Evolutionary conservation across 2,888 invertebrate genomes (phyloP).

Genomic region (Pristionchus mayeri): DNA sequence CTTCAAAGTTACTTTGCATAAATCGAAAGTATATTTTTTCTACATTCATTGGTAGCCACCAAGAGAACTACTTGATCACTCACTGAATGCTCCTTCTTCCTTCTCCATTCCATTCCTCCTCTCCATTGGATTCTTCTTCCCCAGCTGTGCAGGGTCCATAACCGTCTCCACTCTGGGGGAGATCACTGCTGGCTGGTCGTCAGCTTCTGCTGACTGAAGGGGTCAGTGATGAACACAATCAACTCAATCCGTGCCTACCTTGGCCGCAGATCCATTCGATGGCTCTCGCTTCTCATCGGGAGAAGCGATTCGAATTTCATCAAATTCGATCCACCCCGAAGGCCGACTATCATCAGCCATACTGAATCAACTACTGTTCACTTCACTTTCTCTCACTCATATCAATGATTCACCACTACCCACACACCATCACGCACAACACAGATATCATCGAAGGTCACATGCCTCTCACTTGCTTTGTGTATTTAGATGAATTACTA

Average conservation of each 20-base stretch:
- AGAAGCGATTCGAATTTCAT: conserved; percentile 55
- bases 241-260: not conserved
- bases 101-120: not conserved
- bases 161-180: conserved; percentile 42
- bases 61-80: no score
- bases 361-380: not conserved
- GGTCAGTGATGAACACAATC: not conserved
- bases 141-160: conserved; percentile 32
- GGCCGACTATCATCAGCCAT: conserved; percentile 38
- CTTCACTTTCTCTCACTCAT: conserved; percentile 8
- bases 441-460: conserved; percentile 45
- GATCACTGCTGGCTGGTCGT: conserved; percentile 25
- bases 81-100: not conserved
- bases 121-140: not conserved
- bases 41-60: no score
- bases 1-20: no score
- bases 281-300: conserved; percentile 31
- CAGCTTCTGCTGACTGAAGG: not conserved
- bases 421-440: not conserved
- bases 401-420: conserved; percentile 7
- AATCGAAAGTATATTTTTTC: no score
- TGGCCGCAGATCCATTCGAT: not conserved
- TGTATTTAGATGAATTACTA: not conserved
- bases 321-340: conserved; percentile 54
- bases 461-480: conserved; percentile 12